phyloP scores from a whole-genome alignment of 2,888 invertebrate genomes.

The Thysanoteuthis rhombus region DNA sequence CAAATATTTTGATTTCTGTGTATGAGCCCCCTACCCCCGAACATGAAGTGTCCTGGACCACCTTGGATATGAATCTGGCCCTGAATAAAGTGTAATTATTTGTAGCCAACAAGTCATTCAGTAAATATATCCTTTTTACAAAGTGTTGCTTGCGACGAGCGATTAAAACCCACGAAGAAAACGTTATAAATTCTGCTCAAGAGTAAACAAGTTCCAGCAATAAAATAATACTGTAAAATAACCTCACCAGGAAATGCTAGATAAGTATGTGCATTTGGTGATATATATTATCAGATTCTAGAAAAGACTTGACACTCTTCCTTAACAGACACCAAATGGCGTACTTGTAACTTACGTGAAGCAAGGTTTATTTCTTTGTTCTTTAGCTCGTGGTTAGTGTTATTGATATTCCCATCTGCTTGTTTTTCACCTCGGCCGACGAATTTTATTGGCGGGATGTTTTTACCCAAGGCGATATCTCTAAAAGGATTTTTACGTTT shows the following conservation, averaged over 20 bases:
- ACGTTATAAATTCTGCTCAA: too few relatives aligned
- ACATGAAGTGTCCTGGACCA: too few relatives aligned
- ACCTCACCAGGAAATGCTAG: background rate
- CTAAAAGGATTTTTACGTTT: background rate
- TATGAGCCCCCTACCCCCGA: too few relatives aligned
- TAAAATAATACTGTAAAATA: too few relatives aligned
- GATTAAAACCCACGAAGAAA: background rate
- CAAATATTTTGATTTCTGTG: too few relatives aligned
- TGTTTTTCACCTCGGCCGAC: background rate
- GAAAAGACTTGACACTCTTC: background rate
- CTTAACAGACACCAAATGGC: background rate
- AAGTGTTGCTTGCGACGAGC: background rate
- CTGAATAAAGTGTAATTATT: too few relatives aligned
- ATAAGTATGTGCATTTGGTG: background rate
- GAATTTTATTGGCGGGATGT: background rate
- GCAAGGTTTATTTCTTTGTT: background rate
- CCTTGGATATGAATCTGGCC: too few relatives aligned
- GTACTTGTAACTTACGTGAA: background rate
- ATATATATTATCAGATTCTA: background rate
- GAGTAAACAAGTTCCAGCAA: too few relatives aligned
- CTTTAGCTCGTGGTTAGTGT: background rate
- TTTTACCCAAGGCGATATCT: background rate
- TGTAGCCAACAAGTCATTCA: background rate
- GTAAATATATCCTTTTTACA: background rate
- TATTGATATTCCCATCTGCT: background rate